Conservation (phyloP, 2,113 vertebrate genomes). For the Girardinichthys multiradiatus region DNA sequence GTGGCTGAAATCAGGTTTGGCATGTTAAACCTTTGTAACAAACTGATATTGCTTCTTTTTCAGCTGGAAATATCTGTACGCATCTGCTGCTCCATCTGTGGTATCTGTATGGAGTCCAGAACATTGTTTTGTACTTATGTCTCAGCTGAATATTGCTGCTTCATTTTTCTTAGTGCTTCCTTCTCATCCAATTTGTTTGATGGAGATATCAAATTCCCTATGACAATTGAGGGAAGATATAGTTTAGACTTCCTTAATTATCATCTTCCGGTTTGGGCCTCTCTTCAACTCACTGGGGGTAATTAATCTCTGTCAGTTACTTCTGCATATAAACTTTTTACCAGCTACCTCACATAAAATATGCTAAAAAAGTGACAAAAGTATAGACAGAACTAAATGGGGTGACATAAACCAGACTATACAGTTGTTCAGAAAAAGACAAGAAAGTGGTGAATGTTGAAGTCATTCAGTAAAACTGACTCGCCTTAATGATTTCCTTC, state of each 20-base stretch:
- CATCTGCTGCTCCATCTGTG: neutral
- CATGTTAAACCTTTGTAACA: no score
- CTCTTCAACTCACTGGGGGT: neutral
- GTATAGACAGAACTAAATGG: neutral
- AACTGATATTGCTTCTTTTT: neutral
- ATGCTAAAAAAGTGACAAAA: neutral
- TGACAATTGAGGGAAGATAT: neutral
- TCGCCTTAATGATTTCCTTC: slow-evolving; percentile 66
- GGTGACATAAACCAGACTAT: slow-evolving; percentile 2
- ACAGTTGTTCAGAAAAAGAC: slow-evolving; percentile 46
- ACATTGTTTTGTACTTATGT: neutral
- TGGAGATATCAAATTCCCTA: neutral
- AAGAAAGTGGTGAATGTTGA: slow-evolving; percentile 36
- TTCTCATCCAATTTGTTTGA: neutral
- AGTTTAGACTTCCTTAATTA: neutral
- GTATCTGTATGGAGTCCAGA: neutral
- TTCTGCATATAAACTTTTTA: neutral
- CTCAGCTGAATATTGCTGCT: neutral
- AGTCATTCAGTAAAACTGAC: slow-evolving; percentile 40
- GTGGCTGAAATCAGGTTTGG: no score
- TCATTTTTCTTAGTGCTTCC: neutral
- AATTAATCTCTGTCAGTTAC: neutral
- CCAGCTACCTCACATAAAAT: neutral
- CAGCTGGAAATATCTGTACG: neutral
- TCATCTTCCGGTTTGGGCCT: neutral